These are phyloP conservation scores for Peromyscus attwateri DNA, from an alignment of 2,797 vertebrate species.

Conservation along the genomic window DNA sequence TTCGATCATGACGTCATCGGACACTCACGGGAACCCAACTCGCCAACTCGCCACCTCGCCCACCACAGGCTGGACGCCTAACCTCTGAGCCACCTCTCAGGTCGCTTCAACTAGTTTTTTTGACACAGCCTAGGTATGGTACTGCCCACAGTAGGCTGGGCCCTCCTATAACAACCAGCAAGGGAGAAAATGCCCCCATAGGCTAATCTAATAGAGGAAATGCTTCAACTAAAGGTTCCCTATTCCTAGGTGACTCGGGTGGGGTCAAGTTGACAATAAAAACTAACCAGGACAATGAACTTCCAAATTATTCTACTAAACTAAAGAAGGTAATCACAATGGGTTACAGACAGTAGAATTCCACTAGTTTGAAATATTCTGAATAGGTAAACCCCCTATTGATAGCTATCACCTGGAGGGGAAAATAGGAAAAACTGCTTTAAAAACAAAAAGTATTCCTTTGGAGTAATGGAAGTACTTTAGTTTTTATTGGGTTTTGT, in stretches of 20 bases:
- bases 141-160: neutral
- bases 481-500: neutral
- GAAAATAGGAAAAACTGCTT: neutral
- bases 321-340: neutral
- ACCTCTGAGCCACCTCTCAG: too few species aligned
- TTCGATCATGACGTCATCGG: too few species aligned
- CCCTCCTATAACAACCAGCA: neutral
- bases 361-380: neutral
- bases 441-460: neutral
- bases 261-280: neutral
- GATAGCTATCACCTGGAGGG: neutral
- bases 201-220: neutral
- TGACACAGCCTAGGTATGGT: neutral
- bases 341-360: neutral
- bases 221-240: neutral
- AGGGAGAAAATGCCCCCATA: neutral
- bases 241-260: neutral
- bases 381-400: neutral
- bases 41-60: too few species aligned
- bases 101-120: too few species aligned
- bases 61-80: too few species aligned
- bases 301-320: neutral
- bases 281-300: neutral
- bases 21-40: too few species aligned
- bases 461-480: neutral